Conservation (phyloP, 1,140 invertebrate species). For the Sycophila sp. region DNA sequence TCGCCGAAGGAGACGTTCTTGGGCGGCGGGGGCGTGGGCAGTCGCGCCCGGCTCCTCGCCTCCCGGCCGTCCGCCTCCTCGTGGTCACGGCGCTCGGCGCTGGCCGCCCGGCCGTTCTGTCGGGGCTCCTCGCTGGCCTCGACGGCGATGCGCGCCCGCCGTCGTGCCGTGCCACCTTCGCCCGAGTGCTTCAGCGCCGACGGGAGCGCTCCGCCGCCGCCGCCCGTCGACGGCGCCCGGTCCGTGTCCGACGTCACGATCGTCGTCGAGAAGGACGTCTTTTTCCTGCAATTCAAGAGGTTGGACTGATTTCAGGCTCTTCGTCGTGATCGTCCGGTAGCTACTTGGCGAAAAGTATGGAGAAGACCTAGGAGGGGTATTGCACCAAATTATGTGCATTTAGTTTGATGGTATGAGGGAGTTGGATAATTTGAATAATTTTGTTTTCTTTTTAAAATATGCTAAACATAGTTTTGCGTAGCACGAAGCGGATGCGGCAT, state of each 20-base stretch:
- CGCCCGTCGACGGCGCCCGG: constrained; percentile 40
- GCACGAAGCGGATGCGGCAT: no score
- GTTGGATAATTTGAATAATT: no score
- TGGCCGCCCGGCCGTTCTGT: neutral
- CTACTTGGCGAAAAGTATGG: no score
- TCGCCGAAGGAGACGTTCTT: constrained; percentile 66
- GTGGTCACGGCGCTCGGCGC: neutral
- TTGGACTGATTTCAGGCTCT: neutral
- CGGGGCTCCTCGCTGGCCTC: neutral
- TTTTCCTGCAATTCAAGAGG: constrained; percentile 51
- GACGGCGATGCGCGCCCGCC: neutral
- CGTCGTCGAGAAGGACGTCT: constrained; percentile 54
- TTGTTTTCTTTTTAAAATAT: no score
- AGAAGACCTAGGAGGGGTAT: no score
- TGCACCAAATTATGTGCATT: no score
- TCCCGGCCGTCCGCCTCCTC: neutral
- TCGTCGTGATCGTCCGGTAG: neutral
- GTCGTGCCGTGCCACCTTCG: constrained; percentile 31
- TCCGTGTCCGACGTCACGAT: constrained; percentile 51
- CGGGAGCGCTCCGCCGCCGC: constrained; percentile 24
- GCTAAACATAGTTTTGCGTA: no score
- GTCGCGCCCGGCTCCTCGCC: constrained; percentile 42
- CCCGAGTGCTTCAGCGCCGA: constrained; percentile 46
- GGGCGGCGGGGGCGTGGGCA: constrained; percentile 59
- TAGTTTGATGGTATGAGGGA: no score